phyloP scores from a whole-genome alignment of 1,140 invertebrate genomes.

The Lasaia peninsularis region DNA sequence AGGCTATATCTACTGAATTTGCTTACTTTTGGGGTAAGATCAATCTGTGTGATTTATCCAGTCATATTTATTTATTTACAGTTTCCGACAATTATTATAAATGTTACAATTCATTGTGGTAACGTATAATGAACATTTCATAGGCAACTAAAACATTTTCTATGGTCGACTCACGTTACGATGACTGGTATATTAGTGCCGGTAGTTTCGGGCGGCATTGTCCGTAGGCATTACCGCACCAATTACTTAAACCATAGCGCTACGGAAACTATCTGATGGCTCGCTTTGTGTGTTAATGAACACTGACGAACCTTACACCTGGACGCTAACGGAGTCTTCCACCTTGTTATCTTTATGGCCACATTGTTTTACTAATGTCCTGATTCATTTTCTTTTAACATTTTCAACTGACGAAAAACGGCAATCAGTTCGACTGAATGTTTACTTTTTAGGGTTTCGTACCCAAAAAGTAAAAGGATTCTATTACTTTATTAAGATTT shows the following conservation, averaged over 20 bases:
- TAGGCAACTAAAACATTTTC: conserved; percentile 11
- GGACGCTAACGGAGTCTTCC: conserved; percentile 51
- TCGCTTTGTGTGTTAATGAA: conserved; percentile 65
- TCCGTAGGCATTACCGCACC: conserved; percentile 46
- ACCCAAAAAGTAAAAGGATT: too few relatives aligned
- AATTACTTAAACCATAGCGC: conserved; percentile 49
- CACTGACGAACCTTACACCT: conserved; percentile 54
- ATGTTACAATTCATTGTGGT: too few relatives aligned
- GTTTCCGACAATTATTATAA: too few relatives aligned
- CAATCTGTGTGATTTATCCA: too few relatives aligned
- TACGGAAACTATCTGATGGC: conserved; percentile 61
- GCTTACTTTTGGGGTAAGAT: too few relatives aligned
- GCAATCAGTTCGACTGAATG: too few relatives aligned
- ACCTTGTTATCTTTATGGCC: conserved; percentile 52
- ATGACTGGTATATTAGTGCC: conserved; percentile 28
- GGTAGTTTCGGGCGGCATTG: conserved; percentile 36
- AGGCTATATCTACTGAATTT: too few relatives aligned
- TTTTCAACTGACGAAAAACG: background rate
- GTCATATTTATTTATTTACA: too few relatives aligned
- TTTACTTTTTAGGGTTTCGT: too few relatives aligned
- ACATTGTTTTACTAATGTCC: conserved; percentile 47
- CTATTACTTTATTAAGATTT: too few relatives aligned
- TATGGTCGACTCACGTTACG: conserved; percentile 16
- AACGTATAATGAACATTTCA: too few relatives aligned
- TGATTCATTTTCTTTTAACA: conserved; percentile 35